Evolutionary conservation across 2,113 vertebrate species (phyloP).

Genomic region (Chloroceryle aenea): DNA sequence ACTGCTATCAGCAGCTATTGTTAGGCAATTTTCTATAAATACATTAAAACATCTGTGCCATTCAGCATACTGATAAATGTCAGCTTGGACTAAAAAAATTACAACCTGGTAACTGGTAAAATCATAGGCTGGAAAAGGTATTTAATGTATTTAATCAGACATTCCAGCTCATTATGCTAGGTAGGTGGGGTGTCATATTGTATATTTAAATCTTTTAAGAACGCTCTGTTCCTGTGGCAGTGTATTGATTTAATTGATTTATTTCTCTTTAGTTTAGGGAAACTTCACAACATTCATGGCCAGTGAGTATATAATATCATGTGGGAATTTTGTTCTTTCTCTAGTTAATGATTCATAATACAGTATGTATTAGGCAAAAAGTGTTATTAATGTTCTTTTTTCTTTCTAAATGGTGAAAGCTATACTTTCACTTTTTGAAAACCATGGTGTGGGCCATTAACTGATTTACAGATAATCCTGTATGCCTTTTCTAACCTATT

Average conservation of each 20-base stretch:
- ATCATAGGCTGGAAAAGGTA: neutral
- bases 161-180: neutral
- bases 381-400: neutral
- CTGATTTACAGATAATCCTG: neutral
- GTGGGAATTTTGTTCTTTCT: neutral
- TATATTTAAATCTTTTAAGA: neutral
- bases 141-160: neutral
- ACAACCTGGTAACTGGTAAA: neutral
- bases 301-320: neutral
- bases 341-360: conserved; percentile 1
- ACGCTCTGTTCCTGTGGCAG: neutral
- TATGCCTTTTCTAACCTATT: neutral
- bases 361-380: neutral
- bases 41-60: neutral
- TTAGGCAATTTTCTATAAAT: neutral
- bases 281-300: neutral
- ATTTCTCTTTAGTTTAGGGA: neutral
- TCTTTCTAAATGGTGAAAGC: neutral
- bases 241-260: neutral
- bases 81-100: neutral
- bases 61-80: neutral
- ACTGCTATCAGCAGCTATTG: neutral
- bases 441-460: neutral
- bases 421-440: neutral
- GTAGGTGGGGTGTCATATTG: neutral